Evolutionary conservation across 1,140 invertebrate species (phyloP), one percentile per base, ranked within the genome.

Genomic region (Zelostemma sp.): DNA sequence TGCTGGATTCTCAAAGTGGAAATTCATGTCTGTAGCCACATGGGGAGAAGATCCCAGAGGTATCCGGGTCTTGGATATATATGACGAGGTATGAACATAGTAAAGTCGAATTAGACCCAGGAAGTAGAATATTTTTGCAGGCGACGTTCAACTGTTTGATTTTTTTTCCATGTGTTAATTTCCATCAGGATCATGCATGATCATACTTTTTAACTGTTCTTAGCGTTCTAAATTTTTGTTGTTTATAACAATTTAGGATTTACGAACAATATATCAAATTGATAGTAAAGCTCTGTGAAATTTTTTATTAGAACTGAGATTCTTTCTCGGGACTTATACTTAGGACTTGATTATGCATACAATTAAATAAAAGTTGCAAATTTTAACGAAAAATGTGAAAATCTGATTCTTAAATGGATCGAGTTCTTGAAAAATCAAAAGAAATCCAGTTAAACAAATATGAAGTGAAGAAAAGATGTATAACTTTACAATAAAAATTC

Each of bases 41-140:
- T 98, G 96, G 96, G 95, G 94, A 6, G 97, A 98, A 84, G 84
- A 90, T 73, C 91, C 94, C 1, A 75, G 77, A 12, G 95, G 94
- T 1, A 78, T 84, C 14, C 97, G 96, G 96, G 89, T 72, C 0
- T 75, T 96, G 9, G 80, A 84, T 8, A 82, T 93, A 54, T 65
- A 80, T 12, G 91, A 93, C 73, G 76, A 83, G 80, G 91, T 92
- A 85, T 81, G 72, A 15, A n/a, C 5, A 50, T 8, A n/a, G 5
- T 48, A 31, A 48, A 25, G 16, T 31, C 21, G n/a, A 28, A 31
- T 48, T 28, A 48, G 19, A 14, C n/a, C 4, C 11, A 15, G 16
- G 11, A 16, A 19, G 17, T 3, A 11, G 11, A 38, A 38, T 38
- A 38, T 14, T n/a, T 38, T 38, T 25, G 3, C 21, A 25, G 12